phyloP scores from a whole-genome alignment of 2,113 vertebrate species.

The Stigmatopora nigra region DNA sequence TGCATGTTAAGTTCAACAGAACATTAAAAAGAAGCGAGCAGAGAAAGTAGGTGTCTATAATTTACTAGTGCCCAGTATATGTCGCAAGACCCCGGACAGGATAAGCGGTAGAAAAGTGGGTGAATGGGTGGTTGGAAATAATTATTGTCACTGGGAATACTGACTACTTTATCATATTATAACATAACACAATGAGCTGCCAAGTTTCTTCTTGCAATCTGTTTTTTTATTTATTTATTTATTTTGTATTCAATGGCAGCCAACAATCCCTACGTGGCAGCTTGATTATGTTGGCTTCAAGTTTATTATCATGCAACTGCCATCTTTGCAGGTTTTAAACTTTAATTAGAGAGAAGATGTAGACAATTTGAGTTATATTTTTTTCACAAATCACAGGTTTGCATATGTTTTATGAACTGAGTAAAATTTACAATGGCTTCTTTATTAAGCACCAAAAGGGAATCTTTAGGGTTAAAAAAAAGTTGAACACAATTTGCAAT shows the following conservation, averaged over 20 bases:
- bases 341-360: slow-evolving; percentile 20
- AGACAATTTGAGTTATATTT: slow-evolving; percentile 21
- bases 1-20: no score
- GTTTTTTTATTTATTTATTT: neutral
- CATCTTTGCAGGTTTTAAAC: slow-evolving; percentile 12
- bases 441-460: slow-evolving; percentile 18
- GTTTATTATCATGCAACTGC: neutral
- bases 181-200: neutral
- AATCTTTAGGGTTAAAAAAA: no score
- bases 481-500: slow-evolving; percentile 13
- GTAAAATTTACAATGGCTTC: slow-evolving; percentile 25
- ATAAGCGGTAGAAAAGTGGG: neutral
- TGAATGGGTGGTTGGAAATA: neutral
- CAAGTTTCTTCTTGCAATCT: slow-evolving; percentile 6
- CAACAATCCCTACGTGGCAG: neutral
- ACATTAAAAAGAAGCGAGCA: no score
- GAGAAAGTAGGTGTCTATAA: no score
- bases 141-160: neutral
- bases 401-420: slow-evolving; percentile 33
- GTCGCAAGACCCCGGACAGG: no score
- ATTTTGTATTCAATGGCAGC: slow-evolving; percentile 24
- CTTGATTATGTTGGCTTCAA: neutral
- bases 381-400: slow-evolving; percentile 19
- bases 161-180: neutral
- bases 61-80: no score